These are phyloP conservation scores for Diacarnus erythraeanus DNA, from an alignment of 37 sponge, comb jelly and placozoan species.

Conservation along the genomic window DNA sequence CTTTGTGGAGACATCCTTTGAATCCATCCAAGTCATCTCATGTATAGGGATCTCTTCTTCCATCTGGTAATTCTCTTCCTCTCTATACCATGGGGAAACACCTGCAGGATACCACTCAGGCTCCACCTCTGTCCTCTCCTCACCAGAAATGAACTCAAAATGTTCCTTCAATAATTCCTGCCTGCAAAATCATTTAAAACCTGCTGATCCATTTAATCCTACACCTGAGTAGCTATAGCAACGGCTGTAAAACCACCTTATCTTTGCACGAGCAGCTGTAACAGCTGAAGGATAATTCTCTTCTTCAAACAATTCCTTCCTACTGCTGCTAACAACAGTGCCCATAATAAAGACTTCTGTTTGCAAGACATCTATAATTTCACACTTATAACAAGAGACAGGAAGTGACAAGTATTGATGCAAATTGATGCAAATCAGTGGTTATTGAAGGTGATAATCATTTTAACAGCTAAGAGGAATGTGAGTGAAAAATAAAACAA, in stretches of 20 bases:
- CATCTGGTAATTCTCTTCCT: neutral
- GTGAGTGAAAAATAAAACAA: neutral
- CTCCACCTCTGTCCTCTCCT: neutral
- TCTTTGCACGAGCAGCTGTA: neutral
- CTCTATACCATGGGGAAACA: neutral
- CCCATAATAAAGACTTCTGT: neutral
- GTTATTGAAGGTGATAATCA: too few species aligned
- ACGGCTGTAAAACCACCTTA: neutral
- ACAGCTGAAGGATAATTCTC: neutral
- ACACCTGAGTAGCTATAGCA: neutral
- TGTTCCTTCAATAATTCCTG: neutral
- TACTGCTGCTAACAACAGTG: neutral
- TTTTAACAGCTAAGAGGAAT: neutral
- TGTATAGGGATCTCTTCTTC: neutral
- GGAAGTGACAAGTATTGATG: too few species aligned
- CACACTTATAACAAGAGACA: too few species aligned
- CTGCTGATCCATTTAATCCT: too few species aligned
- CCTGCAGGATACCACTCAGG: constrained; percentile 24
- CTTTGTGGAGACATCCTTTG: neutral
- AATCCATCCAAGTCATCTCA: constrained; percentile 4
- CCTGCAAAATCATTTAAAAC: too few species aligned
- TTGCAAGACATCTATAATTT: too few species aligned
- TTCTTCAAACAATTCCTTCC: neutral
- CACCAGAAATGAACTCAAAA: neutral
- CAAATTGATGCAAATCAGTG: too few species aligned